These are phyloP conservation scores for Enchytraeus crypticus DNA, from an alignment of 2,888 invertebrate genomes.

Conservation along the genomic window DNA sequence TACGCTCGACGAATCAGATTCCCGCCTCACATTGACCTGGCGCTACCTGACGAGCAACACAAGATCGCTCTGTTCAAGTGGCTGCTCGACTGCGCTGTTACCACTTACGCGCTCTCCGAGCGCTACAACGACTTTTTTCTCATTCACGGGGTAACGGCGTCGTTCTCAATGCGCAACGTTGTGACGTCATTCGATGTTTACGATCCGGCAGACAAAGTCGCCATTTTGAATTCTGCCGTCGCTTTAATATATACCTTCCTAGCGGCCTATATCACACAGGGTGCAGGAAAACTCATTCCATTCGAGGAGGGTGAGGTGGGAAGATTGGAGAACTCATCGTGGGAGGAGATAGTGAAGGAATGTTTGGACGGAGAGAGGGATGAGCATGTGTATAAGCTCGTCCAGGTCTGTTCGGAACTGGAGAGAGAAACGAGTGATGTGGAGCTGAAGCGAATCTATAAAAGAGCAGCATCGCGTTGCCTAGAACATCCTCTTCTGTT, in stretches of 20 bases:
- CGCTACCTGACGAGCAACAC: no score
- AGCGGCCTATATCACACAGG: constrained; percentile 8
- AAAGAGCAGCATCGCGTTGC: neutral
- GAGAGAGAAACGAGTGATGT: neutral
- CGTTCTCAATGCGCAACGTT: constrained; percentile 15
- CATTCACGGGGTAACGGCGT: constrained; percentile 18
- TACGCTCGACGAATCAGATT: neutral
- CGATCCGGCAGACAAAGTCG: neutral
- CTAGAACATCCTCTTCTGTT: neutral
- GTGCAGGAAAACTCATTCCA: neutral
- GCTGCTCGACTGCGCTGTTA: constrained; percentile 17
- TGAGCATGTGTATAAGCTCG: constrained; percentile 17
- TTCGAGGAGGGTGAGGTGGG: neutral
- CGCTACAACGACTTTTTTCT: constrained; percentile 19
- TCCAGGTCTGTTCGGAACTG: constrained; percentile 15
- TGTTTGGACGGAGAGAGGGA: neutral
- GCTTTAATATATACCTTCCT: constrained; percentile 3
- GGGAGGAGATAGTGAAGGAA: neutral
- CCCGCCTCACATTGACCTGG: no score
- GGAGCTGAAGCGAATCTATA: neutral
- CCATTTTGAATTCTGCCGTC: neutral
- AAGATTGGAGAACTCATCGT: neutral
- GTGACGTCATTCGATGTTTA: neutral
- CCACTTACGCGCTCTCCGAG: constrained; percentile 10
- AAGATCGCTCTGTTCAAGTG: no score